phyloP scores from a whole-genome alignment of 1,140 invertebrate species.

The Drosophila elegans region DNA sequence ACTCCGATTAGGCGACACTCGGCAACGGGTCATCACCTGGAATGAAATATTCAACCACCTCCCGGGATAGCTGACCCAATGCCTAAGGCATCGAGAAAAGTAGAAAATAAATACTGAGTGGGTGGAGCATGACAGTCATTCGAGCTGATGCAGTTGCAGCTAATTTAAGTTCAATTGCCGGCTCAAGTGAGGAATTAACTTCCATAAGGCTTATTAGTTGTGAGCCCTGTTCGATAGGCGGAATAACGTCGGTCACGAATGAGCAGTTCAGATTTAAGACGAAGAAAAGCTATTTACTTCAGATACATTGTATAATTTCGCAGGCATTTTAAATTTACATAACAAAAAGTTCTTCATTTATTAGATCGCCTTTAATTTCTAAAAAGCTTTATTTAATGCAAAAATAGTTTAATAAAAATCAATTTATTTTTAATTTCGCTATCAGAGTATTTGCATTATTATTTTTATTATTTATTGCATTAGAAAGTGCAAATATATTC shows the following conservation, averaged over 20 bases:
- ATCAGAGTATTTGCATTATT: too few species aligned
- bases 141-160: conserved; percentile 2
- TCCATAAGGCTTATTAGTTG: conserved; percentile 4
- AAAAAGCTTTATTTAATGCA: too few species aligned
- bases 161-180: conserved; percentile 33
- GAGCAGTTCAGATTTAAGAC: background rate
- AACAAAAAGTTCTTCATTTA: too few species aligned
- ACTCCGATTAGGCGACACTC: conserved; percentile 81
- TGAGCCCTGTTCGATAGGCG: background rate
- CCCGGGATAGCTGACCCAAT: conserved; percentile 43
- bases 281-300: too few species aligned
- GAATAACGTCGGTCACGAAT: background rate
- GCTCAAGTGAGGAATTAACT: conserved; percentile 12
- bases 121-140: background rate
- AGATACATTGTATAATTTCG: too few species aligned
- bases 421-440: too few species aligned
- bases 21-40: conserved; percentile 41
- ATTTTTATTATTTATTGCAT: too few species aligned
- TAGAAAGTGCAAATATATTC: too few species aligned
- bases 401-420: too few species aligned
- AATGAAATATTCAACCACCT: conserved; percentile 25
- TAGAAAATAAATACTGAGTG: background rate
- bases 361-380: too few species aligned
- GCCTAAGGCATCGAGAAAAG: conserved; percentile 32
- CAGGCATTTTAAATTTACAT: too few species aligned